These are phyloP conservation scores for Drosophila ercepeae DNA, from an alignment of 1,140 invertebrate species.

Conservation along the genomic window DNA sequence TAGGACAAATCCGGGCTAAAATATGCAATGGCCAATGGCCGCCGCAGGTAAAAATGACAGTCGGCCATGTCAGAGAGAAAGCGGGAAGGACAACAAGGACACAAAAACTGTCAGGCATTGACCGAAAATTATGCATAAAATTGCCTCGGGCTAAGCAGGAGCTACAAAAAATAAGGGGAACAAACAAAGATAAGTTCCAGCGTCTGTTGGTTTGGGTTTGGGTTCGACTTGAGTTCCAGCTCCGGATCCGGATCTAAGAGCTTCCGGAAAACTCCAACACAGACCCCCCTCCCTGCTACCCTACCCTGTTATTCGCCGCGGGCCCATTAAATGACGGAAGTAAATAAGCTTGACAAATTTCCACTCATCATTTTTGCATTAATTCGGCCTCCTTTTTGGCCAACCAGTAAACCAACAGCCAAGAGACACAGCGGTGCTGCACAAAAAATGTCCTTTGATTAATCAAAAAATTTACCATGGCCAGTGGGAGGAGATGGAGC, in stretches of 20 bases:
- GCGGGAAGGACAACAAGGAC: conserved; percentile 17
- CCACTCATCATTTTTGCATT: conserved; percentile 83
- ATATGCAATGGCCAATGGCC: conserved; percentile 75
- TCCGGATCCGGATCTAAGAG: conserved; percentile 12
- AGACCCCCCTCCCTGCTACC: conserved; percentile 18
- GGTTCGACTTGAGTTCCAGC: conserved; percentile 10
- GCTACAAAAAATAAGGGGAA: conserved; percentile 21
- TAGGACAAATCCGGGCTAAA: conserved; percentile 77
- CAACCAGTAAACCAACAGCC: conserved; percentile 54
- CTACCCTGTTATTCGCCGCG: conserved; percentile 61
- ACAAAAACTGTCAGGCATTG: conserved; percentile 40
- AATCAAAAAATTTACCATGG: conserved; percentile 78
- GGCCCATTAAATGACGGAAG: conserved; percentile 81
- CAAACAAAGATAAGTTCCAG: conserved; percentile 75
- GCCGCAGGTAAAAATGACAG: conserved; percentile 52
- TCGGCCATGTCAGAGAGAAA: neutral
- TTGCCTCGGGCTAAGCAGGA: conserved; percentile 38
- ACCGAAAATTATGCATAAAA: conserved; percentile 77
- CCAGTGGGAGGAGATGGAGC: conserved; percentile 25
- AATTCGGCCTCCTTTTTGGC: conserved; percentile 75
- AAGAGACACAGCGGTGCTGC: conserved; percentile 26
- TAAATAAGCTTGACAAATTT: conserved; percentile 84
- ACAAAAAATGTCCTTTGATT: conserved; percentile 83
- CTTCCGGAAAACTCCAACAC: neutral
- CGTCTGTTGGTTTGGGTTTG: conserved; percentile 23